A percentile compares a stretch with the other conserved stretches of the same genome.
Evolutionary conservation across 2,888 invertebrate genomes (phyloP).

Genomic region (Synanthedon tipuliformis): DNA sequence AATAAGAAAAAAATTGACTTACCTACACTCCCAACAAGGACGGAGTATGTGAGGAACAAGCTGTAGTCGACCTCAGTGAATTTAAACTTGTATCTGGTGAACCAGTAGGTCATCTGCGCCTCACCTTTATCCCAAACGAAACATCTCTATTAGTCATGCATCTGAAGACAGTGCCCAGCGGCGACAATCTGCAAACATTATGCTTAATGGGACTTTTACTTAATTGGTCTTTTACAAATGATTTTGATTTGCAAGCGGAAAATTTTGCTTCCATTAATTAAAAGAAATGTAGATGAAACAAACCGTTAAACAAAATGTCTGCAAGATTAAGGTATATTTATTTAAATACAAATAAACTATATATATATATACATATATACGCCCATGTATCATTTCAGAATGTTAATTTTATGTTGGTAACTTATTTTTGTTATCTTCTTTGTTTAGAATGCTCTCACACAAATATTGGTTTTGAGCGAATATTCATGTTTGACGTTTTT

Average conservation of each 20-base stretch:
- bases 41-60: constrained; percentile 67
- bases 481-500: too few relatives aligned
- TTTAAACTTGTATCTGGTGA: constrained; percentile 67
- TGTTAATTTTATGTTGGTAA: too few relatives aligned
- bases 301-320: too few relatives aligned
- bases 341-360: too few relatives aligned
- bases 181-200: constrained; percentile 44
- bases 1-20: constrained; percentile 22
- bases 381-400: too few relatives aligned
- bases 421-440: too few relatives aligned
- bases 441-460: too few relatives aligned
- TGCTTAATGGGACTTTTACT: constrained; percentile 25
- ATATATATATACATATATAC: too few relatives aligned
- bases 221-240: constrained; percentile 2
- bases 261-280: too few relatives aligned
- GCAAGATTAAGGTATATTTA: too few relatives aligned
- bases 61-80: constrained; percentile 73
- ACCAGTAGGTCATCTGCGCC: constrained; percentile 70
- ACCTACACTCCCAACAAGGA: constrained; percentile 69
- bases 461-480: too few relatives aligned
- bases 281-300: too few relatives aligned
- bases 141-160: constrained; percentile 47
- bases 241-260: neutral
- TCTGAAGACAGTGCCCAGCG: constrained; percentile 16
- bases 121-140: constrained; percentile 66